Evolutionary conservation across 1,140 invertebrate species (phyloP).

Genomic region (Saccostrea cuccullata): DNA sequence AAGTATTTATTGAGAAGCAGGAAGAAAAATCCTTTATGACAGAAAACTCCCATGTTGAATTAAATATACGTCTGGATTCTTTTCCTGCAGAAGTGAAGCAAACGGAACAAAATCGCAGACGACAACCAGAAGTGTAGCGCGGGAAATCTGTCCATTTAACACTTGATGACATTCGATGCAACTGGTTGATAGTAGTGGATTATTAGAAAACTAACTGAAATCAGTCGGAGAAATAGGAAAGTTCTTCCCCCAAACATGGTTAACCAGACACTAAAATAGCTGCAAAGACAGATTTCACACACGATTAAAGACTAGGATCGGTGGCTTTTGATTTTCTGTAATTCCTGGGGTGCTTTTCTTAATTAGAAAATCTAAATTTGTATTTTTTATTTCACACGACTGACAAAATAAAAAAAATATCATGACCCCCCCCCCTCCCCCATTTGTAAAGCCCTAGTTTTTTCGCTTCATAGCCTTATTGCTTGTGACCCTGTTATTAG

Average conservation of each 20-base stretch:
- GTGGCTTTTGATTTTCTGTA: background rate
- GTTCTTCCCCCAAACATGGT: background rate
- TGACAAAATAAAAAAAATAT: background rate
- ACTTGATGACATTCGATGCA: background rate
- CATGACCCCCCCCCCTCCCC: too few species aligned
- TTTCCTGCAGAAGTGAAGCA: background rate
- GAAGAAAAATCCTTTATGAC: background rate
- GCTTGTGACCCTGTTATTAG: too few species aligned
- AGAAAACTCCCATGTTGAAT: slow-evolving; percentile 1
- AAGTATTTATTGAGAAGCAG: background rate
- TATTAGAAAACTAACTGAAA: background rate
- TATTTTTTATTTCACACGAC: background rate
- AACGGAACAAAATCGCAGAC: background rate
- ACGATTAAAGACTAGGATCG: background rate
- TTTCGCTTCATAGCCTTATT: too few species aligned
- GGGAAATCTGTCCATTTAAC: background rate
- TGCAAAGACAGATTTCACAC: background rate
- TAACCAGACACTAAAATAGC: slow-evolving; percentile 5
- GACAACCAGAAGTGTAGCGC: background rate
- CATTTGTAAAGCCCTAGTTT: too few species aligned
- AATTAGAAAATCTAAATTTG: background rate
- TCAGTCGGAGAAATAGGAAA: background rate
- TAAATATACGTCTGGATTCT: background rate
- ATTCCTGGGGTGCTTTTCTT: background rate
- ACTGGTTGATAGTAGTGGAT: background rate